Evolutionary conservation across 2,888 invertebrate species (phyloP), one percentile per base, ranked within the genome.

Genomic region (Netelia fuscicornis): DNA sequence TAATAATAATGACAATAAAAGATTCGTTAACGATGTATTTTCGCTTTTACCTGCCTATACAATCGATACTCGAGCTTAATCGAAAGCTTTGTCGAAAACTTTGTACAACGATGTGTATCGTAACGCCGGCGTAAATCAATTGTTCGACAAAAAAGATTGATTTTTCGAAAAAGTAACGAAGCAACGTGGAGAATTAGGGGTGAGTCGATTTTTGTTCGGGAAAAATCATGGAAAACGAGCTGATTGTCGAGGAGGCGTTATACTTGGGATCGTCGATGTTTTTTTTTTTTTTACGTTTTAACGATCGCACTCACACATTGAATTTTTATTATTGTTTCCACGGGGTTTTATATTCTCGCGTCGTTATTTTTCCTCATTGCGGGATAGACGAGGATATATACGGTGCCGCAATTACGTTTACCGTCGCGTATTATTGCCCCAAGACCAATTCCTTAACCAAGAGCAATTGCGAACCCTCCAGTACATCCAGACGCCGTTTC

Each of bases 391-490:
- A 65, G 44, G 65, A 56, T 58, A 48, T 72, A 58, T 72, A 67
- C 37, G 65, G 30, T 65, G 44, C 67, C 11, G 65, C 64, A 67
- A 74, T 74, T 52, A 23, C 48, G 67, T 67, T 67, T 68, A 74
- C 23, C 58, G 67, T 74, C 67, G 58, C 37, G 30, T 68, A 52
- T 67, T 75, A 68, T 52, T 44, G 52, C 60, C 74, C 48, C 52
- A 48, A 68, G 81, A 67, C 48, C 67, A 58, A 81, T 81, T 74
- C 58, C 74, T 60, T 25, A 74, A 68, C 48, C 72, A 52, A 44
- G 25, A 72, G 71, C 71, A 64, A 72, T 56, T 80, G 54, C 72
- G 11, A 72, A 37, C 64, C n/a, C 42, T 25, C 20, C 44, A 25
- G 25, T 65, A 56, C 76, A 54, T 10, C 6, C 25, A 76, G 56